Base-by-base conservation (phyloP, 2,113 vertebrate species). In the Pipa parva region DNA sequence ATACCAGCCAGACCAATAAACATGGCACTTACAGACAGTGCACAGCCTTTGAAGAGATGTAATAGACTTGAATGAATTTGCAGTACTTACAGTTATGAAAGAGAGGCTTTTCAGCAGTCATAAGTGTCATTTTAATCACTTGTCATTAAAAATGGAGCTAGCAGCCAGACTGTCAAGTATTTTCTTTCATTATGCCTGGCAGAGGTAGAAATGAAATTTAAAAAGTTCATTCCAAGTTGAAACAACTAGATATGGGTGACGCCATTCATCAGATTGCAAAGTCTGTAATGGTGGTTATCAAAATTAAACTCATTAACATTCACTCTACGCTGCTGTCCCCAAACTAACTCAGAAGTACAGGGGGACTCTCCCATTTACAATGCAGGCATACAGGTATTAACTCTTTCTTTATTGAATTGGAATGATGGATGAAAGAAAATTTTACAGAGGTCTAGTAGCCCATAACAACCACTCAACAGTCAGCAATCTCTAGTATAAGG, bases 111-210 rank as follows among this genome's bases (percentile, higher is more conserved):
- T 67, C 54, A 67, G 55, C 48, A 36, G 28, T 48, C 42, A 36
- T 18, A 59, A 67, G 64, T 67, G 64, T 67, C 50, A 31, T 67
- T 57, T 67, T 67, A 67, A 67, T 67, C 64, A 67, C 64, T 59
- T 36, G 9, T 67, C 64, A 59, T 67, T 50, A 67, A 59, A 59
- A 67, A 26, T 67, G 55, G 56, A 28, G 42, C 50, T 58, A 59
- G 3, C 45, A 67, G 64, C 55, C 55, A 67, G 42, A 50, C 55
- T 50, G 42, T 67, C 64, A 67, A 67, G 64, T 50, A 67, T 59
- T 59, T 18, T 5, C 29, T 66, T 59, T 21, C 24, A 48, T 49
- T 66, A 56, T 56, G 54, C 22, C 45, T 67, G 64, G 55, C 64
- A 59, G 18, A 11, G 12, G 17, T 17, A 45, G 20, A 11, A 5